Evolutionary conservation across 2,113 vertebrate genomes (phyloP).

Genomic region (Jacana jacana): DNA sequence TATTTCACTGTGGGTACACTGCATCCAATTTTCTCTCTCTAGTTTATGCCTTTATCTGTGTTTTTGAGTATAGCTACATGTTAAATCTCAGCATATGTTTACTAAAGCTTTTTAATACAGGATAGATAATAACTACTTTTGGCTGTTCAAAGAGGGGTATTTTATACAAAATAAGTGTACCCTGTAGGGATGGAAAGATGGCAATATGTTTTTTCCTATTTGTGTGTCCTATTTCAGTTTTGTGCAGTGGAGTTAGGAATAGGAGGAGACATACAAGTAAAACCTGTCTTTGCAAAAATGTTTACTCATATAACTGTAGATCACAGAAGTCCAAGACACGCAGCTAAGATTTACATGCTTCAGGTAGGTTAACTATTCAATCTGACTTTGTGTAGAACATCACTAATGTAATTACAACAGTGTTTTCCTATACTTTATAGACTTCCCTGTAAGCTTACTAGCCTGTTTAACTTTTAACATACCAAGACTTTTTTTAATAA

Average conservation of each 20-base stretch:
- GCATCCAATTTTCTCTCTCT: not conserved
- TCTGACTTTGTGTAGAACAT: not conserved
- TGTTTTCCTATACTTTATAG: not conserved
- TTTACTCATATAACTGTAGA: not conserved
- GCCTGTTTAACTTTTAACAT: not conserved
- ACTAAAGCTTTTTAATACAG: not conserved
- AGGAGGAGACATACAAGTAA: not conserved
- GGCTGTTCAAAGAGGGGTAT: not conserved
- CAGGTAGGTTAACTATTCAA: not conserved
- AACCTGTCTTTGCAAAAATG: not conserved
- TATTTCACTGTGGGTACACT: not conserved
- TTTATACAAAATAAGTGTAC: not conserved
- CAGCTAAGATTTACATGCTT: not conserved
- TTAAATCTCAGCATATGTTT: not conserved
- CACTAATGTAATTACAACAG: not conserved
- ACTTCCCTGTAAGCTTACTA: not conserved
- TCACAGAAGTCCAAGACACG: not conserved
- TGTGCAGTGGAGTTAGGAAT: not conserved
- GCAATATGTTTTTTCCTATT: not conserved
- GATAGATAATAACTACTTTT: not conserved
- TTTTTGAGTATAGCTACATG: not conserved
- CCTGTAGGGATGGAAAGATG: not conserved
- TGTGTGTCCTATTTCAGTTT: not conserved
- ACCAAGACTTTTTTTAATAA: not conserved
- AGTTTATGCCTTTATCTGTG: not conserved